Evolutionary conservation across 2,888 invertebrate genomes (phyloP), one percentile per base, ranked within the genome.

Genomic region (Gari tellinella): DNA sequence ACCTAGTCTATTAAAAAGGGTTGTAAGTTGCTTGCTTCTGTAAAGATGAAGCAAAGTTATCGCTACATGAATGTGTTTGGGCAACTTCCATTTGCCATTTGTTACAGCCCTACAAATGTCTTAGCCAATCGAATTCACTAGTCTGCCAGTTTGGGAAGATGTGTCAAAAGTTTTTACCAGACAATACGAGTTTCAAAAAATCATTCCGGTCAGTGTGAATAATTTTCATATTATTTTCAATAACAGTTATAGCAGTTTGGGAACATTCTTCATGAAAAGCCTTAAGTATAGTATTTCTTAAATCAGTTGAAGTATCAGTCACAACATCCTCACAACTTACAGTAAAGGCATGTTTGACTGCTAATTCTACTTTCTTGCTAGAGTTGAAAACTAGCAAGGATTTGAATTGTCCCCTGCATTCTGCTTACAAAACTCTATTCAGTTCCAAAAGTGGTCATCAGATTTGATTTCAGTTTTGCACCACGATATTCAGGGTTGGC

Each of bases 11-110:
- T 78, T 79, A n/a, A 75, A 41, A 8, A 74, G 25, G 1, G 65
- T 66, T 23, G 49, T 68, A 12, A 76, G 60, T 48, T 60, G 23
- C 15, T 49, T 58, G 49, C 63, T 78, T 26, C 76, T 31, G 43
- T 63, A 75, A 10, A 74, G 48, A 45, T 79, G 72, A 15, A 62
- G 62, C 14, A 81, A 15, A 21, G 74, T 55, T 73, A 76, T 73
- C 41, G 64, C 21, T 12, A 81, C 14, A n/a, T 72, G 46, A 8
- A 75, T 67, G 38, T 75, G 69, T 45, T 74, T 76, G 37, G 67
- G 67, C 5, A 69, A 23, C 45, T 77, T 76, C 77, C 70, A 72
- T 17, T 65, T 43, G 10, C 31, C 31, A 31, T 31, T 31, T 31
- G 31, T 31, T 4, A 31, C 31, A 31, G 31, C 31, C 10, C 76